Evolutionary conservation across 1,140 invertebrate genomes (phyloP).

Genomic region (Paraescarpia echinospica): DNA sequence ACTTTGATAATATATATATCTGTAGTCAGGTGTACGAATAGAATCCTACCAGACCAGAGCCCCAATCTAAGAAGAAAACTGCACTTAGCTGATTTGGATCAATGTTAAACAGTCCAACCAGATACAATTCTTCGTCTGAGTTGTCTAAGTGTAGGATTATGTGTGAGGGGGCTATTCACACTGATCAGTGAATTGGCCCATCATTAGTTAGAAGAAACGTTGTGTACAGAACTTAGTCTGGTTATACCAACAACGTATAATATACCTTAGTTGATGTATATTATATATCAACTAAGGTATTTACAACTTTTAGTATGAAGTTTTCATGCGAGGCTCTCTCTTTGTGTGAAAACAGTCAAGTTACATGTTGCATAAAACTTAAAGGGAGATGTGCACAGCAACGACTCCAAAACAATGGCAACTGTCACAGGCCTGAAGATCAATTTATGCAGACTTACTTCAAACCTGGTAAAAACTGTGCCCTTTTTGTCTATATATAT

Average conservation of each 20-base stretch:
- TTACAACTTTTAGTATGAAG: background rate
- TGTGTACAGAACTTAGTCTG: background rate
- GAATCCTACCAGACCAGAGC: too few relatives aligned
- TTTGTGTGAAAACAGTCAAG: too few relatives aligned
- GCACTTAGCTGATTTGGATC: too few relatives aligned
- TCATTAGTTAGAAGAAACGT: background rate
- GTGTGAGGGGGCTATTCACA: background rate
- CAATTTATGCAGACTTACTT: background rate
- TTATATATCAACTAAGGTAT: background rate
- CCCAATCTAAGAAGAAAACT: too few relatives aligned
- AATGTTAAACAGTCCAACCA: background rate
- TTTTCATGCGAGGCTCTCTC: background rate
- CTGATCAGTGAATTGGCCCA: background rate
- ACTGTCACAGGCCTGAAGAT: background rate
- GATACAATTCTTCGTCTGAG: background rate
- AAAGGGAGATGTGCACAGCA: background rate
- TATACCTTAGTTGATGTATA: too few relatives aligned
- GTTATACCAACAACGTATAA: too few relatives aligned
- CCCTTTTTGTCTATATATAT: too few relatives aligned
- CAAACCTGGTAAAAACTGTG: too few relatives aligned
- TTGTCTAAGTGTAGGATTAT: background rate
- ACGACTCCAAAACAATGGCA: background rate
- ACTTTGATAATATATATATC: too few relatives aligned
- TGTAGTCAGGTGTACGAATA: too few relatives aligned
- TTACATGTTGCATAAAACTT: background rate